Percentiles rank a stretch among this genome's conserved stretches.
phyloP scores from a whole-genome alignment of 2,113 vertebrate genomes.

The Manacus vitellinus region DNA sequence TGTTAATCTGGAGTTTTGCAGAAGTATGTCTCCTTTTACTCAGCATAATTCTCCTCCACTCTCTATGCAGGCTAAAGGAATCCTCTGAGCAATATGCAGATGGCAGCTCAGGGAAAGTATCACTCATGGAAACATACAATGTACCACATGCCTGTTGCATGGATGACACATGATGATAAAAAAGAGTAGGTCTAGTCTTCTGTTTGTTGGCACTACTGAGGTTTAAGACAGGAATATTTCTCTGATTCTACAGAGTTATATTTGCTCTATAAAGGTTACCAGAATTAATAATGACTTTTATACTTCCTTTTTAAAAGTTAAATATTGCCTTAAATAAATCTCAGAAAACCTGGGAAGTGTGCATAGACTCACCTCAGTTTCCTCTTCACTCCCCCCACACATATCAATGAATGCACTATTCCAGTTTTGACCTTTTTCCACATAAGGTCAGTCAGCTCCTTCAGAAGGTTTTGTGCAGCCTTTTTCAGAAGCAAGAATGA shows the following conservation, averaged over 20 bases:
- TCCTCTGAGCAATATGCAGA: neutral
- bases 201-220: neutral
- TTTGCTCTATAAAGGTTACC: neutral
- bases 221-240: neutral
- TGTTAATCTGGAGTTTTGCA: neutral
- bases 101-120: neutral
- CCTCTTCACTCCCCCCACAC: neutral
- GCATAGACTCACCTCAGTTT: neutral
- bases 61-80: neutral
- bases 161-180: neutral
- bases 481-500: neutral
- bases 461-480: neutral
- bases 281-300: neutral
- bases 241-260: neutral
- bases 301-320: neutral
- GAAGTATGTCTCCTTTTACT: neutral
- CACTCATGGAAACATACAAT: neutral
- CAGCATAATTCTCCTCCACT: rapidly evolving
- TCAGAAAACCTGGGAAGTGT: neutral
- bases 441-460: neutral
- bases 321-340: neutral
- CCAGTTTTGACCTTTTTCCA: neutral
- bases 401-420: neutral
- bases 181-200: neutral
- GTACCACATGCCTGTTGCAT: neutral